A percentile compares a stretch with the other conserved stretches of the same genome.
Conservation (phyloP, 2,888 invertebrate genomes). For the Coelopa pilipes region DNA sequence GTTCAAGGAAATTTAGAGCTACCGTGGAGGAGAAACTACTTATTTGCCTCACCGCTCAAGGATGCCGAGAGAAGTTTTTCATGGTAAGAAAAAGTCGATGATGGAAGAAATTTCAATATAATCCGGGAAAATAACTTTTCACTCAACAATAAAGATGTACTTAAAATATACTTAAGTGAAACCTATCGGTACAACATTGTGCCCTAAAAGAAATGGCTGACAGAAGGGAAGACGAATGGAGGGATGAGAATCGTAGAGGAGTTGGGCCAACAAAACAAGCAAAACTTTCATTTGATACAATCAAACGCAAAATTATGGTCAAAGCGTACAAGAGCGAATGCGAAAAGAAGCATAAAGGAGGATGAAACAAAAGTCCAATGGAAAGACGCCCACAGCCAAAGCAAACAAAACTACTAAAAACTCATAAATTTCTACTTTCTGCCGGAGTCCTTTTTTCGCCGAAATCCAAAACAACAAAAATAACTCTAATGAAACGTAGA, state of each 20-base stretch:
- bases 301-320: neutral
- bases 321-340: neutral
- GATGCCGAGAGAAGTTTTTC: too few relatives aligned
- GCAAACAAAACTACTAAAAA: neutral
- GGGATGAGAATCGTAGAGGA: neutral
- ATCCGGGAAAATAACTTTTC: too few relatives aligned
- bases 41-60: too few relatives aligned
- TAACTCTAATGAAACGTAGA: constrained; percentile 5
- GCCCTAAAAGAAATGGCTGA: neutral
- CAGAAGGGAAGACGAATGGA: neutral
- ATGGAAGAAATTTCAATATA: too few relatives aligned
- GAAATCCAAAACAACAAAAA: neutral
- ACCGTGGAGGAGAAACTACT: too few relatives aligned
- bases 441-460: too few relatives aligned
- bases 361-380: neutral
- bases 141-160: too few relatives aligned
- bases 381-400: neutral
- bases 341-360: neutral
- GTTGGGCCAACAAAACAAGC: neutral
- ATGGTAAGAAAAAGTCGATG: too few relatives aligned
- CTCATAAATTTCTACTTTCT: too few relatives aligned
- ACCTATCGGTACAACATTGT: too few relatives aligned
- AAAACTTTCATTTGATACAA: neutral
- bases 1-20: too few relatives aligned
- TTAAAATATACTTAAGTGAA: too few relatives aligned